Percentiles rank a stretch among this genome's conserved stretches.
Conservation (phyloP, 1,140 invertebrate species). For the Psilanteris sp. region DNA sequence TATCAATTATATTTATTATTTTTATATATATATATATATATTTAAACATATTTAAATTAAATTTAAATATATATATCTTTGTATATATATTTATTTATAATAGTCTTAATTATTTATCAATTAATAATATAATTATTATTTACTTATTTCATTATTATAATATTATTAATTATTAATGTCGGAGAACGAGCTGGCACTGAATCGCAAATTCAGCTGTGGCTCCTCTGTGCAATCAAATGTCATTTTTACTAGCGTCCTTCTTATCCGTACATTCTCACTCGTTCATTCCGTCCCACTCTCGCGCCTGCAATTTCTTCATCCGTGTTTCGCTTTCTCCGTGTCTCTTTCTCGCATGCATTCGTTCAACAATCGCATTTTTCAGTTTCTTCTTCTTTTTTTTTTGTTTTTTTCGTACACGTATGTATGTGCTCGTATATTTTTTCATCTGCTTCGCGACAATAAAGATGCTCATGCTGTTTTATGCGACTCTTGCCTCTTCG, state of each 20-base stretch:
- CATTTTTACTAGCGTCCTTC: slow-evolving; percentile 36
- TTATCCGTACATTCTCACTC: slow-evolving; percentile 12
- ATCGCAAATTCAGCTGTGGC: slow-evolving; percentile 72
- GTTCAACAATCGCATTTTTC: slow-evolving; percentile 23
- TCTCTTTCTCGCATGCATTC: slow-evolving; percentile 4
- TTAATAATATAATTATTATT: slow-evolving; percentile 77
- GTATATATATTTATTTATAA: slow-evolving; percentile 68
- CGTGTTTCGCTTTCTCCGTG: slow-evolving; percentile 14
- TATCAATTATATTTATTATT: slow-evolving; percentile 76
- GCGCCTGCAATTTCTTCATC: slow-evolving; percentile 21
- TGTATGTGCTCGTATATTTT: slow-evolving; percentile 37
- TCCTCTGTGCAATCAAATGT: slow-evolving; percentile 56
- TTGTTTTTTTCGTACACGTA: slow-evolving; percentile 15
- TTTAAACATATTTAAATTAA: slow-evolving; percentile 62
- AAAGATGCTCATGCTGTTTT: slow-evolving; percentile 42
- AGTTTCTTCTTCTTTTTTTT: slow-evolving; percentile 17
- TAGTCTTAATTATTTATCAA: slow-evolving; percentile 77
- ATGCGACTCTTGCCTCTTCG: slow-evolving; percentile 52
- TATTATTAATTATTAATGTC: slow-evolving; percentile 77
- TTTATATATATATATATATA: slow-evolving; percentile 67
- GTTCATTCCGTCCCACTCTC: slow-evolving; percentile 7
- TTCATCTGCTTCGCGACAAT: slow-evolving; percentile 33
- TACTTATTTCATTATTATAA: slow-evolving; percentile 76
- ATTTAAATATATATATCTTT: slow-evolving; percentile 56
- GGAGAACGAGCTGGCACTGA: slow-evolving; percentile 77